phyloP scores from a whole-genome alignment of 2,888 invertebrate genomes.

The Agrypnus murinus region DNA sequence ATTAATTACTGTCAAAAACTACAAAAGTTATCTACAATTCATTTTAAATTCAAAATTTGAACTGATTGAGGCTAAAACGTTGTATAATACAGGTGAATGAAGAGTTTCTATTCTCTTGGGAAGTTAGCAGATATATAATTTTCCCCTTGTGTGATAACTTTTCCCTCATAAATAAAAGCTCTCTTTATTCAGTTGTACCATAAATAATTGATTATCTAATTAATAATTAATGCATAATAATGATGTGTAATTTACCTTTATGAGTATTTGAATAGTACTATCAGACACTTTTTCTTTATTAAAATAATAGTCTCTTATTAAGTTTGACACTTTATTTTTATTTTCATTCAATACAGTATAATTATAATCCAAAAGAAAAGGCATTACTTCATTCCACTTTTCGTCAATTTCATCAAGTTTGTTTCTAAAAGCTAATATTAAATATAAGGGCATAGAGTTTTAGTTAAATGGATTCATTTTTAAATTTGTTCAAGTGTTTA shows the following conservation, averaged over 20 bases:
- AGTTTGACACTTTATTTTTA: constrained; percentile 71
- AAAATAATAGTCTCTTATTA: constrained; percentile 76
- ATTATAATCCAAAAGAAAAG: constrained; percentile 78
- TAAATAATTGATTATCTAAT: background rate
- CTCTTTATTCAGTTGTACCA: background rate
- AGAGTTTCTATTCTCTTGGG: no score
- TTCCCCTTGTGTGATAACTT: no score
- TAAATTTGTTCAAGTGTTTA: no score
- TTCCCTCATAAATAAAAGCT: no score
- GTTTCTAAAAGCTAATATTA: constrained; percentile 62
- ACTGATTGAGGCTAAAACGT: no score
- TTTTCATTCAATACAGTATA: constrained; percentile 73
- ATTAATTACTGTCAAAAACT: no score
- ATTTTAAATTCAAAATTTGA: no score
- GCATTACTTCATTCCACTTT: constrained; percentile 77
- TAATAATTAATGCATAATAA: background rate
- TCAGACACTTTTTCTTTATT: constrained; percentile 70
- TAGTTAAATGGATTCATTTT: no score
- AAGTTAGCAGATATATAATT: no score
- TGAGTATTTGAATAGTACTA: constrained; percentile 15
- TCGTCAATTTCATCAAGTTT: constrained; percentile 71
- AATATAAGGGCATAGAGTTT: no score
- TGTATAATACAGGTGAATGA: no score
- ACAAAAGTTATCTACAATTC: no score
- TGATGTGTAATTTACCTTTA: constrained; percentile 62